A percentile compares a stretch with the other conserved stretches of the same genome.
These are phyloP conservation scores for Heteromormyrus szaboi DNA, from an alignment of 2,797 vertebrate genomes.

Conservation along the genomic window DNA sequence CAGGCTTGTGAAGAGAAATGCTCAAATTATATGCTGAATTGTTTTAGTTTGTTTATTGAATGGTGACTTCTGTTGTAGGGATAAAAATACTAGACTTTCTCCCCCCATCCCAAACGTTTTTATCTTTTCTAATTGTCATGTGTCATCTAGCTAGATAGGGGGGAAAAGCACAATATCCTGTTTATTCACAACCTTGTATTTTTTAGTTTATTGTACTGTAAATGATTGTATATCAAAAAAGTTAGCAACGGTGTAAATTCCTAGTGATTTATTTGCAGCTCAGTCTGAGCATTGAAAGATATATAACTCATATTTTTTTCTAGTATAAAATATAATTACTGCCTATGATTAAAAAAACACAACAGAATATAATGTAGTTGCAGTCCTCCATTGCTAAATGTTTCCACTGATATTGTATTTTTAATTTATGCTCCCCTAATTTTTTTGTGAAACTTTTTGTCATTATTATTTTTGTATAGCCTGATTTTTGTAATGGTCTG, in stretches of 20 bases:
- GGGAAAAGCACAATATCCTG: background rate
- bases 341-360: background rate
- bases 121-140: background rate
- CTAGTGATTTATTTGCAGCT: background rate
- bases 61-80: background rate
- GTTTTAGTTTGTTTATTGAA: background rate
- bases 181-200: background rate
- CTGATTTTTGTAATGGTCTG: background rate
- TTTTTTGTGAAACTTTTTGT: background rate
- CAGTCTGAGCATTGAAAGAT: background rate
- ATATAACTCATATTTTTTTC: background rate
- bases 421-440: background rate
- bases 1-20: background rate
- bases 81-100: background rate
- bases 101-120: background rate
- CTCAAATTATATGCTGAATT: background rate
- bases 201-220: background rate
- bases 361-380: background rate
- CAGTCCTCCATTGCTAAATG: background rate
- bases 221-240: background rate
- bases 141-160: background rate
- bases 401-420: background rate
- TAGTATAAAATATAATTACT: background rate
- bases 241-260: background rate
- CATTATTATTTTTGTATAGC: background rate